Evolutionary conservation across 1,140 invertebrate genomes (phyloP).

Genomic region (Arion vulgaris): DNA sequence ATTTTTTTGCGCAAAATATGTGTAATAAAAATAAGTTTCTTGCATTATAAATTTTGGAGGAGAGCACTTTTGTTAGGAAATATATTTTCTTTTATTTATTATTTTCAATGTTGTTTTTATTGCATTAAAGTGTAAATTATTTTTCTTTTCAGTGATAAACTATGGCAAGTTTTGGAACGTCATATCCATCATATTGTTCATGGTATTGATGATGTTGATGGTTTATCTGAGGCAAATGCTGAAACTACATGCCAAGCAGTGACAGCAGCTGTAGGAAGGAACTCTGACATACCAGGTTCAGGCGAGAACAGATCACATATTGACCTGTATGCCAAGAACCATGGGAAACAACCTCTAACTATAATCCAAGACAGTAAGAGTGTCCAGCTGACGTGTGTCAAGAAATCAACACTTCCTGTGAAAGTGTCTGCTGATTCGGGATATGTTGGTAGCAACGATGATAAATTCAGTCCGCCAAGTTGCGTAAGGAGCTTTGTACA

Average conservation of each 20-base stretch:
- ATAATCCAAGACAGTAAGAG: not conserved
- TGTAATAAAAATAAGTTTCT: too few species aligned
- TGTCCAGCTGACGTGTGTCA: not conserved
- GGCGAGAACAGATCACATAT: not conserved
- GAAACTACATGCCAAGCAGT: constrained; percentile 15
- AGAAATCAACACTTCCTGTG: not conserved
- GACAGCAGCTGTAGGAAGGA: not conserved
- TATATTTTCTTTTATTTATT: too few species aligned
- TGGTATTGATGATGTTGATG: constrained; percentile 21
- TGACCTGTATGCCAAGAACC: not conserved
- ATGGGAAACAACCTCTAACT: not conserved
- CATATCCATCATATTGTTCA: constrained; percentile 51
- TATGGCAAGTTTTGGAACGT: constrained; percentile 51
- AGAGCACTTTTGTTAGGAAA: too few species aligned
- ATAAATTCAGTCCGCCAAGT: constrained; percentile 29
- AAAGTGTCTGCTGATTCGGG: constrained; percentile 24
- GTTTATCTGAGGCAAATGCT: not conserved
- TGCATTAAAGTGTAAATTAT: not conserved
- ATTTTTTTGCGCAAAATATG: too few species aligned
- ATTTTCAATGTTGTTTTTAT: too few species aligned
- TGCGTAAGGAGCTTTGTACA: not conserved
- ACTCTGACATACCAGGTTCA: not conserved
- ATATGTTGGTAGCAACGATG: constrained; percentile 30
- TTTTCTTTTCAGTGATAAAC: constrained; percentile 37
- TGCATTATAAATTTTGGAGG: too few species aligned